Evolutionary conservation across 2,113 vertebrate species (phyloP).

Genomic region (Athene cunicularia): DNA sequence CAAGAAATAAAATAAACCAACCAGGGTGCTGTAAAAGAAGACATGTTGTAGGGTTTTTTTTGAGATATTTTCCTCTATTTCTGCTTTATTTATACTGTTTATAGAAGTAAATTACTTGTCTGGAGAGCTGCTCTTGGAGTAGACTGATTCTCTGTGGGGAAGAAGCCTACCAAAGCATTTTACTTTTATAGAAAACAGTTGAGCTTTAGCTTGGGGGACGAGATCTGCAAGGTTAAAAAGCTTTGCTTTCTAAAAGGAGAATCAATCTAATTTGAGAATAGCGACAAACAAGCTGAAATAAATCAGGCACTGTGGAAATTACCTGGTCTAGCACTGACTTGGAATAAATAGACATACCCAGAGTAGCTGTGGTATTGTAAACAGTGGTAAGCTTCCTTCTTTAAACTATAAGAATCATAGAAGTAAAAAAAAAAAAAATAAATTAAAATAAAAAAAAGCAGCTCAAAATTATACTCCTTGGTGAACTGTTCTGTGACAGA

Average conservation of each 20-base stretch:
- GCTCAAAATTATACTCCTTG: not conserved
- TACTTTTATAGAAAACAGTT: slow-evolving; percentile 63
- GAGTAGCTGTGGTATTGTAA: slow-evolving; percentile 15
- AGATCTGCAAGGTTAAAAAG: slow-evolving; percentile 71
- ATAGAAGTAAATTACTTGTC: slow-evolving; percentile 72
- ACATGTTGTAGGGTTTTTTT: not conserved
- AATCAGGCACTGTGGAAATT: slow-evolving; percentile 48
- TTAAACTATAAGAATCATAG: not conserved
- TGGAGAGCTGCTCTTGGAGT: slow-evolving; percentile 55
- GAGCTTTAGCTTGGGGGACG: slow-evolving; percentile 57
- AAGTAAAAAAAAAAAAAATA: not conserved
- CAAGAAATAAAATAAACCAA: slow-evolving; percentile 63
- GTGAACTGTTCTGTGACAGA: not conserved
- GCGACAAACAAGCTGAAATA: slow-evolving; percentile 45
- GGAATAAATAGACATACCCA: not conserved
- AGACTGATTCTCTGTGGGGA: slow-evolving; percentile 47
- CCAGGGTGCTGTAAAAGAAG: slow-evolving; percentile 22
- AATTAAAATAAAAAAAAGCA: not conserved
- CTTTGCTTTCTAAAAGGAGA: slow-evolving; percentile 62
- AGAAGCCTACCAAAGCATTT: slow-evolving; percentile 54
- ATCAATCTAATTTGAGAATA: slow-evolving; percentile 71
- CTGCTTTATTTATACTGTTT: slow-evolving; percentile 68
- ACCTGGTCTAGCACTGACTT: not conserved
- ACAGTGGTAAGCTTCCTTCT: not conserved
- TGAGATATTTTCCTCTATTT: slow-evolving; percentile 37